These are phyloP conservation scores for Capricornis sumatraensis DNA, from an alignment of 2,113 vertebrate species.

Conservation along the genomic window DNA sequence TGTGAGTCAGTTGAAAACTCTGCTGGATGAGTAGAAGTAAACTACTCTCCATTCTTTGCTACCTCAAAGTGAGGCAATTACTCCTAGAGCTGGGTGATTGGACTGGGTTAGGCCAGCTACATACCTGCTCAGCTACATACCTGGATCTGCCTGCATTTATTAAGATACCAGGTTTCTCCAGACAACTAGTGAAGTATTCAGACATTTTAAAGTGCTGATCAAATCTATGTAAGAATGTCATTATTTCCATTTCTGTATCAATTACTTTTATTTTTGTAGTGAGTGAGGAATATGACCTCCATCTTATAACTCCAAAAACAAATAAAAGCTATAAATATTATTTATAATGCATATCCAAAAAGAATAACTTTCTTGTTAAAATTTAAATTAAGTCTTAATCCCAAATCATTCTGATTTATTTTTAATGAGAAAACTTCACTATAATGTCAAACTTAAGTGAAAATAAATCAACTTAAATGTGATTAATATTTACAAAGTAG, in stretches of 20 bases:
- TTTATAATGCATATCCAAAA: neutral
- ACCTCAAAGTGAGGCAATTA: neutral
- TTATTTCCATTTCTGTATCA: neutral
- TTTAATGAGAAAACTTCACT: neutral
- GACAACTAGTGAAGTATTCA: neutral
- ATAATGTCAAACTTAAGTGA: neutral
- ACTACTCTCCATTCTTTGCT: neutral
- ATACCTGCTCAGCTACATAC: neutral
- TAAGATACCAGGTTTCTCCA: neutral
- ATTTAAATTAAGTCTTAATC: neutral
- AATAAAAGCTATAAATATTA: neutral
- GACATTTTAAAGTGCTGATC: neutral
- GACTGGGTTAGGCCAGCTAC: neutral
- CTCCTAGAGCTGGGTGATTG: neutral
- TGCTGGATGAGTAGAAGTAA: neutral
- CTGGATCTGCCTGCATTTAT: neutral
- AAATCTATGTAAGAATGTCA: neutral
- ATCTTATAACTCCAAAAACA: neutral
- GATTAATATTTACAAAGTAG: neutral
- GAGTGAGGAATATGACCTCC: neutral
- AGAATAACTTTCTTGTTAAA: neutral
- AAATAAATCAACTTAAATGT: neutral
- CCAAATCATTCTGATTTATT: neutral
- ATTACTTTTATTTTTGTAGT: neutral
- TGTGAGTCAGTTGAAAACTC: neutral